phyloP scores from a whole-genome alignment of 2,888 invertebrate genomes.

The Auanema freiburgensis region DNA sequence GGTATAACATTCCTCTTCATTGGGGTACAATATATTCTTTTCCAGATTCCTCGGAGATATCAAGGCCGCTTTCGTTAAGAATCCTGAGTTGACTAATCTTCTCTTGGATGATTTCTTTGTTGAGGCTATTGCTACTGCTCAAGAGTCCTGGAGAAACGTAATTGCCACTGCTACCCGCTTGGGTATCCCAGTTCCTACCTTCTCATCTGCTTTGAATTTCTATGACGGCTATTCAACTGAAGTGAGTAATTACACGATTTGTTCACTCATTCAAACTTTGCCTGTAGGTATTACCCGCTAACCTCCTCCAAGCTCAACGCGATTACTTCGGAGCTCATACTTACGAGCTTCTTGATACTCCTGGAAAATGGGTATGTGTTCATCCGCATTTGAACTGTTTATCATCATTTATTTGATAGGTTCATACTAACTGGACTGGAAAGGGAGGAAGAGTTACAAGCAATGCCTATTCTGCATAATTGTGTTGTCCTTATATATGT shows the following conservation, averaged over 20 bases:
- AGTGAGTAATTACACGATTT: conserved; percentile 41
- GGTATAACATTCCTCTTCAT: conserved; percentile 19
- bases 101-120: conserved; percentile 90
- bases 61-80: conserved; percentile 87
- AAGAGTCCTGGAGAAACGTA: conserved; percentile 81
- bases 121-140: conserved; percentile 77
- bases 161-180: conserved; percentile 73
- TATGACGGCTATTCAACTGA: conserved; percentile 91
- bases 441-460: conserved; percentile 93
- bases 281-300: conserved; percentile 78
- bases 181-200: conserved; percentile 91
- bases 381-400: background rate
- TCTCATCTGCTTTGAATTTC: conserved; percentile 90
- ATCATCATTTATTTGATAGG: conserved; percentile 56
- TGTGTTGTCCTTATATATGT: too few species aligned
- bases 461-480: conserved; percentile 81
- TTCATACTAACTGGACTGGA: conserved; percentile 99
- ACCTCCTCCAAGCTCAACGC: conserved; percentile 78
- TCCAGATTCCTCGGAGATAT: conserved; percentile 80
- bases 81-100: conserved; percentile 82
- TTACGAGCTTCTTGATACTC: conserved; percentile 83
- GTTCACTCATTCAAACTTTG: background rate
- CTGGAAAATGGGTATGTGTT: conserved; percentile 75
- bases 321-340: conserved; percentile 99
- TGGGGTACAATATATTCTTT: conserved; percentile 68